These are phyloP conservation scores for Drosophila mimica DNA, from an alignment of 2,888 invertebrate genomes.

Conservation along the genomic window DNA sequence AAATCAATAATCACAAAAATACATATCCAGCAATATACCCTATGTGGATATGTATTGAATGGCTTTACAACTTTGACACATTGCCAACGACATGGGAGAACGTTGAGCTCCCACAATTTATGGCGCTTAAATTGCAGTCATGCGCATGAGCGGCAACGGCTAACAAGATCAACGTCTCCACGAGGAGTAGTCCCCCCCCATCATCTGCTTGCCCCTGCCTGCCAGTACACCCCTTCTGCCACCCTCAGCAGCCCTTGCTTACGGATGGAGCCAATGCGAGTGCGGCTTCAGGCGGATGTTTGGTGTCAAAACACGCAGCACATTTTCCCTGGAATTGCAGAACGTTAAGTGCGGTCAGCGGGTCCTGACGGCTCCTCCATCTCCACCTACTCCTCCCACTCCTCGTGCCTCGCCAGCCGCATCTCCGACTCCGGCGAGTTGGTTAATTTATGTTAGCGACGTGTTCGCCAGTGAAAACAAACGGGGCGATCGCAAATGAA, in stretches of 20 bases:
- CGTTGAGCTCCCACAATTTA: constrained; percentile 65
- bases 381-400: background rate
- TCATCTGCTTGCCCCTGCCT: background rate
- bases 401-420: background rate
- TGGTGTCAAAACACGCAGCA: constrained; percentile 74
- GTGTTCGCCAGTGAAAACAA: constrained; percentile 73
- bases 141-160: constrained; percentile 71
- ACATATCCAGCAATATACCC: constrained; percentile 21
- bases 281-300: constrained; percentile 75
- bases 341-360: constrained; percentile 31
- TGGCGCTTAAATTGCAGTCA: constrained; percentile 81
- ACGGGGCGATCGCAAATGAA: constrained; percentile 35
- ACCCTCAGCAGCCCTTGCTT: constrained; percentile 8
- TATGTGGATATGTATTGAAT: constrained; percentile 4
- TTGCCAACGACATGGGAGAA: constrained; percentile 51
- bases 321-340: constrained; percentile 65
- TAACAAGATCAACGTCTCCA: constrained; percentile 62
- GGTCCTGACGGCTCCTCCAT: constrained; percentile 33
- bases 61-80: constrained; percentile 64
- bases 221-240: background rate
- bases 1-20: background rate
- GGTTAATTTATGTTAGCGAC: constrained; percentile 73
- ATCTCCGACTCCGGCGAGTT: constrained; percentile 20
- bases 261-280: constrained; percentile 37
- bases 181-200: background rate